These are phyloP conservation scores for Polyommatus iphigenia DNA, from an alignment of 2,888 invertebrate species.

Conservation along the genomic window DNA sequence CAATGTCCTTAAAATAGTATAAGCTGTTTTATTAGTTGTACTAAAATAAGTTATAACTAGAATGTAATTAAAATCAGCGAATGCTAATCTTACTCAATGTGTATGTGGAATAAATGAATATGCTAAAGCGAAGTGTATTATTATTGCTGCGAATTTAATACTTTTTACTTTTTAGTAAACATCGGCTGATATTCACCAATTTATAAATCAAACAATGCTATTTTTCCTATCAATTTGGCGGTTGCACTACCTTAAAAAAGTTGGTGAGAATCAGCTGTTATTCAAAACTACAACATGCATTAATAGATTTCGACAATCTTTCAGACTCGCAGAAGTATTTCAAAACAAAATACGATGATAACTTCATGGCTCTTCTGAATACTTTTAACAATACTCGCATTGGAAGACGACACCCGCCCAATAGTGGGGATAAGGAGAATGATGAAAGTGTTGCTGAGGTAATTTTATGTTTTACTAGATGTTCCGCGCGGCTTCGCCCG, in stretches of 20 bases:
- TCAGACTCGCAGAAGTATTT: slow-evolving; percentile 12
- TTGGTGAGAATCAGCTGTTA: neutral
- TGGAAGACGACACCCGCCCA: neutral
- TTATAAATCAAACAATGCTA: neutral
- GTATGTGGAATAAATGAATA: neutral
- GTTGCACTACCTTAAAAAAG: neutral
- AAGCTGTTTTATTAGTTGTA: no score
- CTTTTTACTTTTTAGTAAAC: neutral
- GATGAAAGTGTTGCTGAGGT: neutral
- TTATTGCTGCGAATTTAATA: neutral
- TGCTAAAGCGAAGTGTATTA: neutral
- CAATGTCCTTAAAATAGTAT: neutral
- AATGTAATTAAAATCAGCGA: neutral
- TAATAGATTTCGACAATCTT: slow-evolving; percentile 1
- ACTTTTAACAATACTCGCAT: neutral
- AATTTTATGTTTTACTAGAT: neutral
- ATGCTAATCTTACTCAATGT: neutral
- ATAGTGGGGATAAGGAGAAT: slow-evolving; percentile 6
- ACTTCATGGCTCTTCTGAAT: neutral
- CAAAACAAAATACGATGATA: neutral
- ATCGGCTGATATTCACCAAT: neutral
- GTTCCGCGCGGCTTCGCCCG: no score
- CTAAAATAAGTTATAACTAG: neutral
- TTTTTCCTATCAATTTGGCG: neutral
- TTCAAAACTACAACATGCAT: slow-evolving; percentile 1